Base-by-base conservation (phyloP, 1,140 invertebrate genomes). In the Anoplophora glabripennis region DNA sequence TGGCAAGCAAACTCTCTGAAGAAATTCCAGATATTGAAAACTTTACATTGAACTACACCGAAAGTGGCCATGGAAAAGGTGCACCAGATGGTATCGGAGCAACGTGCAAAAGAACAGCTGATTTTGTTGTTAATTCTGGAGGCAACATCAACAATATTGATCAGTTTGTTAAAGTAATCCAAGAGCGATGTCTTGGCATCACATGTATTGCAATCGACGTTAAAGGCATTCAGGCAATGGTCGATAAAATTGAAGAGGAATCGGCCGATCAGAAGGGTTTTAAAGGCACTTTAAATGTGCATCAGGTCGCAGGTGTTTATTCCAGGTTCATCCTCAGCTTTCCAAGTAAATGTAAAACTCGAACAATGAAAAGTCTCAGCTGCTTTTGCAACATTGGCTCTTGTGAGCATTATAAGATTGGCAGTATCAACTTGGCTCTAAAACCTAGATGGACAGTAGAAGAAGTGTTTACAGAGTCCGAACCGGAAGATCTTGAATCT, bases 151-250 rank as follows among this genome's bases (percentile, higher is more conserved):
- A 45, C 14, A 56, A 35, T 56, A 54, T 54, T 34, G 40, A 54
- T 44, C 53, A 54, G 21, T 54, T 54, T 54, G 34, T 54, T 44
- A 21, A 54, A 54, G 38, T 44, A 21, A 54, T 54, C 41, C 1
- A 44, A 37, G 38, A 44, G 41, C 21, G 34, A 11, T 49, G 33
- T 34, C 2, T 33, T 49, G 47, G 28, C 9, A 34, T 49, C 47
- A 35, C 28, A 28, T 49, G 28, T 49, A 18, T 49, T 33, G 17
- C 28, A n/a, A 49, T 49, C n/a, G 33, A 7, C 46, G 1, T 7
- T 42, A 44, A 18, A 35, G 48, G 53, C 36, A 49, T 57, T 28
- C 55, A 45, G 2, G 1, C 42, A 45, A 45, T 17, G 42, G 18
- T 45, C 15, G 42, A 45, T 45, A 17, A 18, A 17, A 9, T 18